These are phyloP conservation scores for Ursus arctos DNA, from an alignment of 2,113 vertebrate species.

Conservation along the genomic window DNA sequence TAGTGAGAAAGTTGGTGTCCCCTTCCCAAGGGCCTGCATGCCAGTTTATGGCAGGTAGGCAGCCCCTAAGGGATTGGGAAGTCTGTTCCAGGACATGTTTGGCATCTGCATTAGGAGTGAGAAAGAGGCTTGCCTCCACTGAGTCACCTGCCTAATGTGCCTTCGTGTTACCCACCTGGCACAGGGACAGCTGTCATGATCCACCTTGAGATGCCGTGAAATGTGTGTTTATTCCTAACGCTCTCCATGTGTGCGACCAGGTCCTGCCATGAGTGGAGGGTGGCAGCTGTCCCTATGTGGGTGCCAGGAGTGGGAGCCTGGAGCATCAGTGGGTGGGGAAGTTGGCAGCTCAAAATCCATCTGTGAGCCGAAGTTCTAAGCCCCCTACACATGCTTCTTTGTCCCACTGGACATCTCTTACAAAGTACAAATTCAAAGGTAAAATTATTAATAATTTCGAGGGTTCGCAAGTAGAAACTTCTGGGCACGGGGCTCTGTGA, in stretches of 20 bases:
- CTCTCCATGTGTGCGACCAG: rapidly evolving
- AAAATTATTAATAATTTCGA: not conserved
- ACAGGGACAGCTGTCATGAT: not conserved
- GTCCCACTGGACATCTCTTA: not conserved
- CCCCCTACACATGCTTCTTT: not conserved
- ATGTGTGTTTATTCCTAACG: not conserved
- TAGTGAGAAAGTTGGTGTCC: not conserved
- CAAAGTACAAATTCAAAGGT: not conserved
- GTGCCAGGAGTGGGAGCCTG: not conserved
- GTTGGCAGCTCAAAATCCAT: not conserved
- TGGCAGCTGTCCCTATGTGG: not conserved
- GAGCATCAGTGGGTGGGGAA: not conserved
- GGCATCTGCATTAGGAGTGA: not conserved
- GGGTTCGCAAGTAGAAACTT: rapidly evolving
- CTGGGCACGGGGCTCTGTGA: not conserved
- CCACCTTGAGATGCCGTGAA: not conserved
- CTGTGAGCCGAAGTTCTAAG: not conserved
- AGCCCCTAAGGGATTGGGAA: rapidly evolving
- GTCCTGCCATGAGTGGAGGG: rapidly evolving
- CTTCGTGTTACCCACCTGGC: not conserved
- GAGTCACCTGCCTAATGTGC: not conserved
- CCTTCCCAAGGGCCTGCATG: rapidly evolving
- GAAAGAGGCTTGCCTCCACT: not conserved
- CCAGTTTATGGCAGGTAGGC: rapidly evolving
- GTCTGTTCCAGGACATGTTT: too few species aligned